These are phyloP conservation scores for Aplochiton taeniatus DNA, from an alignment of 2,797 vertebrate genomes.

Conservation along the genomic window DNA sequence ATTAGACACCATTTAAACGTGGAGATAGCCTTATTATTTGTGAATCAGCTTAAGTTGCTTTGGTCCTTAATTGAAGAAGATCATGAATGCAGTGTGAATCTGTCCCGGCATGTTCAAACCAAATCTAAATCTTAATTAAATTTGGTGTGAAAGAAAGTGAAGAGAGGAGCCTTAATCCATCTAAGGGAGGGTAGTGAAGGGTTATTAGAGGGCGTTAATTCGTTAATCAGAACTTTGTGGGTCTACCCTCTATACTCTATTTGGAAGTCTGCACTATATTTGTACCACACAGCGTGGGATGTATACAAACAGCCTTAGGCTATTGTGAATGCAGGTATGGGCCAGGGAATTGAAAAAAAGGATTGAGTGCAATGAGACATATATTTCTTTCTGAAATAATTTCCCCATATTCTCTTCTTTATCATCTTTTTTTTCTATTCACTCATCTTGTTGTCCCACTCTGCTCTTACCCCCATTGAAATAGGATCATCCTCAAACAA, in stretches of 20 bases:
- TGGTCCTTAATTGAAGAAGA: conserved; percentile 77
- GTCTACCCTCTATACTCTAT: conserved; percentile 62
- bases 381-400: conserved; percentile 28
- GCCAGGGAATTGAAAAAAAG: conserved; percentile 81
- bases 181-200: conserved; percentile 76
- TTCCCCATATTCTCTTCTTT: conserved; percentile 66
- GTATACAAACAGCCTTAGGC: conserved; percentile 71
- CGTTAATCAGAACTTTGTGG: conserved; percentile 80
- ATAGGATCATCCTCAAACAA: conserved; percentile 79
- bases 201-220: conserved; percentile 82
- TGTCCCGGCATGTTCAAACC: conserved; percentile 80
- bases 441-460: conserved; percentile 41
- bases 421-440: conserved; percentile 69
- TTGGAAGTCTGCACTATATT: conserved; percentile 66
- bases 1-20: conserved; percentile 78
- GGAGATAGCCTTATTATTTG: conserved; percentile 81
- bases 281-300: conserved; percentile 62
- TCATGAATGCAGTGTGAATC: conserved; percentile 71
- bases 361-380: conserved; percentile 60
- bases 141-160: conserved; percentile 78
- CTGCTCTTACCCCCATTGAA: conserved; percentile 75
- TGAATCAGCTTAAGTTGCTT: conserved; percentile 80
- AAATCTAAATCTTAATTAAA: conserved; percentile 86
- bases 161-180: conserved; percentile 79
- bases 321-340: conserved; percentile 70